Evolutionary conservation across 2,888 invertebrate species (phyloP), one percentile per base, ranked within the genome.

Genomic region (Philereme vetulata): DNA sequence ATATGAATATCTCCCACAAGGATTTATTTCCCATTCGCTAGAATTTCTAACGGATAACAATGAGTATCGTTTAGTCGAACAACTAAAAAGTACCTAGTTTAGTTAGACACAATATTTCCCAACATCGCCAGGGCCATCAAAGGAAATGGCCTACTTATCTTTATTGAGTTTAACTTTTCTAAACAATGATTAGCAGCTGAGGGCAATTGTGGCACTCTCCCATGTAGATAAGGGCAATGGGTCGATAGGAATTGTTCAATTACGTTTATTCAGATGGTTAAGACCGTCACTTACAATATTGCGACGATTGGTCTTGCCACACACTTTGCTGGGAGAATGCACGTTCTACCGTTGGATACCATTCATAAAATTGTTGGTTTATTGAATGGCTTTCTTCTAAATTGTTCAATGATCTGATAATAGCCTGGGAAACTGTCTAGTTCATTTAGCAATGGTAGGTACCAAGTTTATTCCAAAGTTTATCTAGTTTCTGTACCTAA

Each of bases 171-270:
- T 76, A 76, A 72, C 70, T 72, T 70, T 69, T 78, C 60, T 48
- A 78, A 79, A 84, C 74, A 75, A 82, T 83, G 82, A 84, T 84
- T 82, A 84, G 84, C 81, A 75, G 79, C 75, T 78, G 78, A 72
- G 71, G 70, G 76, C 85, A 85, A 84, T 85, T 84, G 84, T 72
- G 69, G 71, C 72, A 67, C 74, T 72, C 72, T 70, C 66, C 75
- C 77, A 66, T 67, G 79, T 82, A 83, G 82, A 81, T 85, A 86
- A 88, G 90, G 89, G 86, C 88, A 84, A 85, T 85, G 83, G 87
- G 87, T 86, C 84, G 87, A 86, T 87, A 85, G 88, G 80, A 89
- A 88, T 88, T 88, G 87, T 87, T 84, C 89, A 89, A 90, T 88
- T 90, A 85, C 80, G 81, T 86, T 88, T 89, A 84, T 88, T 88